phyloP scores from a whole-genome alignment of 2,797 vertebrate genomes.

The Protonibea diacanthus region DNA sequence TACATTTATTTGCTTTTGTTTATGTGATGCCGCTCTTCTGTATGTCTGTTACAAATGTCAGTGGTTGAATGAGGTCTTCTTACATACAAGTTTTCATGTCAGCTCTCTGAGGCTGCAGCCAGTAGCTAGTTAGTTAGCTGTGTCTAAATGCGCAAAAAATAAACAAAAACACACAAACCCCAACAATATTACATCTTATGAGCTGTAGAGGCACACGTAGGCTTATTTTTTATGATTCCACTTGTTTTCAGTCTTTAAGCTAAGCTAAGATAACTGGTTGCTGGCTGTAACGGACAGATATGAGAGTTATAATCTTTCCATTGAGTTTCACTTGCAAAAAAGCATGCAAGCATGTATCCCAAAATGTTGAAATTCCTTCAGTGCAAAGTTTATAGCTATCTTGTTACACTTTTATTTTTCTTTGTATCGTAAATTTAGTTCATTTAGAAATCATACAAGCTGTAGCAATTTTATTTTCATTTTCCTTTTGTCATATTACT shows the following conservation, averaged over 20 bases:
- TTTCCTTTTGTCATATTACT: slow-evolving; percentile 4
- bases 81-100: not conserved
- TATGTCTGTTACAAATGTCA: not conserved
- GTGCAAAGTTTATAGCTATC: not conserved
- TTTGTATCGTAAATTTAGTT: not conserved
- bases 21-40: not conserved
- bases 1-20: not conserved
- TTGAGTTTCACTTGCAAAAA: not conserved
- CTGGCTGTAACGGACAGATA: not conserved
- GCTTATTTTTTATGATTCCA: not conserved
- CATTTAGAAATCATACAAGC: slow-evolving; percentile 1
- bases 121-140: not conserved
- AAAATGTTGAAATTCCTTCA: slow-evolving; percentile 12
- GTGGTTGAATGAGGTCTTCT: not conserved
- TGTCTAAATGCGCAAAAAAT: not conserved
- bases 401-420: slow-evolving; percentile 3
- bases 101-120: not conserved
- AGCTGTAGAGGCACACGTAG: not conserved
- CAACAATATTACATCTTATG: not conserved
- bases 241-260: not conserved
- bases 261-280: not conserved
- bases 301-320: not conserved
- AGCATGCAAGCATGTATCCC: not conserved
- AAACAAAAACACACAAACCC: too few species aligned
- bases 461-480: slow-evolving; percentile 6